Percentiles rank a stretch among this genome's conserved stretches.
Evolutionary conservation across 2,797 vertebrate species (phyloP).

Genomic region (Eutrigla gurnardus): DNA sequence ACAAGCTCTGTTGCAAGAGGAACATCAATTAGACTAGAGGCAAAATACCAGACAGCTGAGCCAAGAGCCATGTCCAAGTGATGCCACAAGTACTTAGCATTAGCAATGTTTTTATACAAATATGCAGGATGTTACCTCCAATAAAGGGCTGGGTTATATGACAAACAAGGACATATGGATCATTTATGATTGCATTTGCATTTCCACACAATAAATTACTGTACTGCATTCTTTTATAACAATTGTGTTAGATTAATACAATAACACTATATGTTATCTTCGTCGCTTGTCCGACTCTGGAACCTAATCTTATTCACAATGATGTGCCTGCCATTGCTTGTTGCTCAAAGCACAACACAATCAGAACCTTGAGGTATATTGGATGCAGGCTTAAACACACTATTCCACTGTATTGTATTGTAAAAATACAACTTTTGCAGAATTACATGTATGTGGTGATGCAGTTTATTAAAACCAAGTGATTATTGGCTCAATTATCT

Average conservation of each 20-base stretch:
- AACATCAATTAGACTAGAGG: neutral
- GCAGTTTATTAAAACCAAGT: neutral
- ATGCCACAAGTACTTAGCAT: neutral
- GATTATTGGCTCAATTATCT: too few species aligned
- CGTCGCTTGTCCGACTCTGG: too few species aligned
- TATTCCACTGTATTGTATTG: neutral
- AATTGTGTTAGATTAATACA: neutral
- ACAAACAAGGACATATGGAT: neutral
- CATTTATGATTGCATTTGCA: neutral
- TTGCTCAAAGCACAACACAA: too few species aligned
- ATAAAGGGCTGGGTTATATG: too few species aligned
- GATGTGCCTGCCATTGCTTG: neutral
- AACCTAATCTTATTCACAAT: neutral
- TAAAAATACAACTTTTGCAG: neutral
- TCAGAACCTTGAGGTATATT: too few species aligned
- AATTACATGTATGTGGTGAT: neutral
- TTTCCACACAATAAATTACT: neutral
- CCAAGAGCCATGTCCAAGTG: neutral
- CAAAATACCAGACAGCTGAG: constrained; percentile 4
- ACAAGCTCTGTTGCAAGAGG: neutral
- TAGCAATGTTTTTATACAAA: neutral
- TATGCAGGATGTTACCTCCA: neutral
- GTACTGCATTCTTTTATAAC: neutral
- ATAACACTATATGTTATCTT: neutral
- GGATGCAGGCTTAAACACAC: neutral